These are phyloP conservation scores for Geopemphigus sp. DNA, from an alignment of 1,140 invertebrate species.

Conservation along the genomic window DNA sequence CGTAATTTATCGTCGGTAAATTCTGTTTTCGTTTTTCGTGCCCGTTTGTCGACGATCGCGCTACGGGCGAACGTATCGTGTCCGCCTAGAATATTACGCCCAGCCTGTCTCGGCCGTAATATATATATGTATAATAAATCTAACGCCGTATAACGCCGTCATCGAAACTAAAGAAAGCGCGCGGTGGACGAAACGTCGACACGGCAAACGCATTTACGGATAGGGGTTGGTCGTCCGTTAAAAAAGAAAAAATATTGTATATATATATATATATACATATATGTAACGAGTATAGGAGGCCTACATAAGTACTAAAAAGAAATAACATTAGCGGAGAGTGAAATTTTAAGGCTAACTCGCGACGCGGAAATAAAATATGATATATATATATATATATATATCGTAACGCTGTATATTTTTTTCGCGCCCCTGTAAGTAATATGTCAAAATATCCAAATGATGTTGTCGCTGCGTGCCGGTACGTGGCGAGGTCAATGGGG, in stretches of 20 bases:
- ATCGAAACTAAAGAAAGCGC: background rate
- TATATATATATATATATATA: background rate
- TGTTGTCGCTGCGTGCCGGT: constrained; percentile 21
- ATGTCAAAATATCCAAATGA: constrained; percentile 40
- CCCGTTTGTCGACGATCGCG: background rate
- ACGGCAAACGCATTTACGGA: constrained; percentile 31
- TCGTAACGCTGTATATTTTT: background rate
- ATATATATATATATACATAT: background rate
- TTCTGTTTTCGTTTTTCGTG: background rate
- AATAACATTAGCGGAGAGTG: constrained; percentile 19
- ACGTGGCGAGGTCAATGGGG: constrained; percentile 17
- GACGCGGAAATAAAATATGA: constrained; percentile 26
- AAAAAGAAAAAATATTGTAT: background rate
- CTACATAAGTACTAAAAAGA: background rate
- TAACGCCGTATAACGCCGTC: background rate
- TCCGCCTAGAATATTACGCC: background rate
- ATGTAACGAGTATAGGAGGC: background rate
- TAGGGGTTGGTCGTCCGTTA: background rate
- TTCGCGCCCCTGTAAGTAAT: constrained; percentile 33
- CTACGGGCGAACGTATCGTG: background rate
- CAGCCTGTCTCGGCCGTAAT: background rate
- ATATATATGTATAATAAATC: background rate
- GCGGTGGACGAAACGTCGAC: background rate
- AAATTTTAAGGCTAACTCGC: constrained; percentile 12
- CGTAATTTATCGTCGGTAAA: constrained; percentile 20